Evolutionary conservation across 2,113 vertebrate genomes (phyloP).

Genomic region (Otocyon megalotis): DNA sequence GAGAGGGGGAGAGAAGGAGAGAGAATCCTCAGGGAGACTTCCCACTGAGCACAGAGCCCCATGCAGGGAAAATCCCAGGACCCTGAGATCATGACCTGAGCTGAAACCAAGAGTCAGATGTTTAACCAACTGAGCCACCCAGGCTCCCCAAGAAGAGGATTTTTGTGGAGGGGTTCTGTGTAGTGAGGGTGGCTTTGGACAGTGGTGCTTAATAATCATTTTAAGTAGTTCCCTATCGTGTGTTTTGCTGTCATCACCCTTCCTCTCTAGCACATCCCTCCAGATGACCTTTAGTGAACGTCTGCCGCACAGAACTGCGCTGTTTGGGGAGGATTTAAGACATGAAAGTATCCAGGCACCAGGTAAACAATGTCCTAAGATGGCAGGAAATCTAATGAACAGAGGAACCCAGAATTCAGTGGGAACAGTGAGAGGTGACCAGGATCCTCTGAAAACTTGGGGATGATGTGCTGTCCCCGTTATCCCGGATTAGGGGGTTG

Average conservation of each 20-base stretch:
- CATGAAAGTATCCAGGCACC: background rate
- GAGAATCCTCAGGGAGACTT: background rate
- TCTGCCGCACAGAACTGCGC: background rate
- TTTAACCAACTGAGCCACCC: background rate
- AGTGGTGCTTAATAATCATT: background rate
- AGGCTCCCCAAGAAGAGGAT: background rate
- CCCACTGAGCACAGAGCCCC: background rate
- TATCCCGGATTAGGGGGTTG: background rate
- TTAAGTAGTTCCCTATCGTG: conserved; percentile 4
- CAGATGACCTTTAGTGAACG: background rate
- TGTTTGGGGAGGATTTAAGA: conserved; percentile 13
- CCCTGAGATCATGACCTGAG: background rate
- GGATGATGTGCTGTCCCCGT: background rate
- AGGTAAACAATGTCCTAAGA: background rate
- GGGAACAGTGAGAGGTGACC: background rate
- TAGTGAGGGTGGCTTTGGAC: background rate
- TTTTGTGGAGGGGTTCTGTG: background rate
- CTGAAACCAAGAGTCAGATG: background rate
- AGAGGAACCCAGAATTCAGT: background rate
- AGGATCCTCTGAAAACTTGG: conserved; percentile 11
- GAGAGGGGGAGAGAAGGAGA: background rate
- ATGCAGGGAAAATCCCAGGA: background rate
- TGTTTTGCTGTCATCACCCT: background rate
- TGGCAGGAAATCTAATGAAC: background rate
- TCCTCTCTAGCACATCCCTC: background rate